Base-by-base conservation (phyloP, 2,888 invertebrate species). In the Sminthurides aquaticus region DNA sequence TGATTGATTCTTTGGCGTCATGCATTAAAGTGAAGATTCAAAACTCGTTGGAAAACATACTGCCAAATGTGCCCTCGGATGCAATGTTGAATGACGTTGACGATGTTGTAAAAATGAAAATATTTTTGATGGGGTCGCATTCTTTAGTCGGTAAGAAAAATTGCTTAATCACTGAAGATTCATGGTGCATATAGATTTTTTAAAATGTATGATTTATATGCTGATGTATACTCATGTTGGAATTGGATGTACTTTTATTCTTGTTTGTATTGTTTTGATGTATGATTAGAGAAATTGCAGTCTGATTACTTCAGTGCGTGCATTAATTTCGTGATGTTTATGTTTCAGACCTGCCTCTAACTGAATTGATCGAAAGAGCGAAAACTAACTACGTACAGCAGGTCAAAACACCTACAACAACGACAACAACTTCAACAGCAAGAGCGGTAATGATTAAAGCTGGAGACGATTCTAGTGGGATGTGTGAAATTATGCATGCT, bases 11-110 rank as follows among this genome's bases (percentile, higher is more conserved):
- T 3, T 22, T 61, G 22, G 54, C 52, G 5, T 54, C 61, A 2
- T 61, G 52, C 52, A 27, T 61, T 28, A 61, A 61, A 27, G 22
- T 54, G 11, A 52, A 54, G 34, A 54, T 61, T 20, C 61, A 61
- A 52, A 52, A 8, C 5, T 52, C 52, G 20, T 34, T 34, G 5
- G 43, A 15, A 11, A 34, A 34, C 43, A n/a, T n/a, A n/a, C 18
- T 43, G 43, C 11, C 11, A 43, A 43, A 43, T 43, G 5, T 52
- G 52, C 52, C 52, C 5, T 15, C 52, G 22, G 52, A 52, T 52
- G 22, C 20, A 20, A 20, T 15, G 20, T 20, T 52, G 20, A 52
- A 52, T 20, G 43, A 34, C n/a, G n/a, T n/a, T n/a, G 43, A 43
- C 5, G 52, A 52, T 52, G 18, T 52, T 15, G 52, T 52, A 5